Evolutionary conservation across 2,888 invertebrate genomes (phyloP).

Genomic region (Neria commutata): DNA sequence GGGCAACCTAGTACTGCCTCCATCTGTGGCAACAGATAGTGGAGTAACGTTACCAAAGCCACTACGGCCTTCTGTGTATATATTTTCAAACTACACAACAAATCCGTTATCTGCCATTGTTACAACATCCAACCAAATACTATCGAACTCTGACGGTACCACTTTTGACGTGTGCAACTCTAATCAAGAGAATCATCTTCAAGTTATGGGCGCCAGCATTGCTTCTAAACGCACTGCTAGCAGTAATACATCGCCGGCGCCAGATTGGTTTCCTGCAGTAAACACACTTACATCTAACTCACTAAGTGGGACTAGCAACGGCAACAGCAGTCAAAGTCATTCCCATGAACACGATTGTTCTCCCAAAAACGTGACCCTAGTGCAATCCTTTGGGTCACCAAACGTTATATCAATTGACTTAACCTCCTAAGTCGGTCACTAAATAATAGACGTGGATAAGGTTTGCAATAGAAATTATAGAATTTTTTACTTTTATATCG

Average conservation of each 20-base stretch:
- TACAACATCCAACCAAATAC: constrained; percentile 4
- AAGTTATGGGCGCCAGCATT: constrained; percentile 11
- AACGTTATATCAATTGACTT: constrained; percentile 59
- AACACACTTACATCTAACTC: constrained; percentile 39
- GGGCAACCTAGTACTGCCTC: constrained; percentile 36
- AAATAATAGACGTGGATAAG: no score
- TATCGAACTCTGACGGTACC: constrained; percentile 24
- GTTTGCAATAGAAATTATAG: no score
- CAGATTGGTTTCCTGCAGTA: constrained; percentile 41
- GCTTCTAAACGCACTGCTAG: constrained; percentile 7
- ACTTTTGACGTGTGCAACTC: constrained; percentile 38
- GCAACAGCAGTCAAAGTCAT: constrained; percentile 31
- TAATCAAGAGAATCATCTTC: constrained; percentile 51
- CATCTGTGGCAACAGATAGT: constrained; percentile 25
- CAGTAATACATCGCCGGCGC: constrained; percentile 17
- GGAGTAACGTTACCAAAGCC: constrained; percentile 47
- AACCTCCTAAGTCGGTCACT: constrained; percentile 57
- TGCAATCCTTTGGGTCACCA: constrained; percentile 45
- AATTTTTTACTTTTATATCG: no score
- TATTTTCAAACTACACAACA: constrained; percentile 57
- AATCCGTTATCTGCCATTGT: constrained; percentile 37
- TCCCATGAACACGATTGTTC: constrained; percentile 33
- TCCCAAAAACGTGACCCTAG: constrained; percentile 42
- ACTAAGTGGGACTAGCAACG: constrained; percentile 38
- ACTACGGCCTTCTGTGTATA: constrained; percentile 56